Percentiles rank a stretch among this genome's conserved stretches.
Conservation (phyloP, 2,113 vertebrate species). For the Gnathonemus echidnorhynchus region DNA sequence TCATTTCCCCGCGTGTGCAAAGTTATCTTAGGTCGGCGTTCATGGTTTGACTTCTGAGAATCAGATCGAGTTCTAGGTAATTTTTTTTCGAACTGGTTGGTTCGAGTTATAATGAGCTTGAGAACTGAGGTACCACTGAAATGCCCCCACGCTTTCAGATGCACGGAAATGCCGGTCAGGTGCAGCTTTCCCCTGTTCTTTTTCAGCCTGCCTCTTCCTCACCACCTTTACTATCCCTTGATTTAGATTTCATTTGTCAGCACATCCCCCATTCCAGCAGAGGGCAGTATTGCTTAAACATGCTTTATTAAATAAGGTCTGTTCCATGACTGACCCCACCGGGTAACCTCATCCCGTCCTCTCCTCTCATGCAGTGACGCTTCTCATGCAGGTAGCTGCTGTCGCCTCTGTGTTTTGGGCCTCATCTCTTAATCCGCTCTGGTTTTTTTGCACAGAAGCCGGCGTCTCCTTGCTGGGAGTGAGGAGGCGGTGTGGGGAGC, state of each 20-base stretch:
- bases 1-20: no score
- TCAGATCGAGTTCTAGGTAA: no score
- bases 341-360: background rate
- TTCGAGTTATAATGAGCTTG: no score
- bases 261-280: background rate
- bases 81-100: no score
- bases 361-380: background rate
- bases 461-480: background rate
- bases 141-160: background rate
- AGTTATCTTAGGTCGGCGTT: no score
- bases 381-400: background rate
- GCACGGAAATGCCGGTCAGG: background rate
- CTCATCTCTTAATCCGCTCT: background rate
- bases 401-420: background rate
- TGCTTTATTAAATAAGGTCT: background rate
- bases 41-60: no score
- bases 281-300: background rate
- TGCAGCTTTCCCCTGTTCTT: slow-evolving; percentile 34
- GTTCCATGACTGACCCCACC: background rate
- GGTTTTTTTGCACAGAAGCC: background rate
- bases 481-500: background rate
- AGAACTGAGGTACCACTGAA: no score
- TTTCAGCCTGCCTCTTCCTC: slow-evolving; percentile 46
- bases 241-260: background rate
- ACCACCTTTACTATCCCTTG: slow-evolving; percentile 50